A percentile compares a stretch with the other conserved stretches of the same genome.
These are phyloP conservation scores for Malurus alboscapulatus DNA, from an alignment of 2,113 vertebrate genomes.

Conservation along the genomic window DNA sequence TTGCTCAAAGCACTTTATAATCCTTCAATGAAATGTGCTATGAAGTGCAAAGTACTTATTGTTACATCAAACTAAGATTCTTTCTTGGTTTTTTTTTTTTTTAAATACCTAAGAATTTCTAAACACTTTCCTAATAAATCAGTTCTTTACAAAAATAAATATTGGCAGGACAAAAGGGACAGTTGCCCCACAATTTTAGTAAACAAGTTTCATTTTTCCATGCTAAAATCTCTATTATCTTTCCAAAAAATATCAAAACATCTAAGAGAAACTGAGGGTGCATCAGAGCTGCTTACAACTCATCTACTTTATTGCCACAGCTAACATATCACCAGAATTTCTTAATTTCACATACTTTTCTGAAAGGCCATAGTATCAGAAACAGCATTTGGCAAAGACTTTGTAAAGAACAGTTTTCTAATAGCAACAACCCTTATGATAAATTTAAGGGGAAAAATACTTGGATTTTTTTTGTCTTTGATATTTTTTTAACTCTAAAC, in stretches of 20 bases:
- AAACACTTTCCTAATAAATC: slow-evolving; percentile 4
- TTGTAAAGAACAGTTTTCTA: background rate
- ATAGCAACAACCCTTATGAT: background rate
- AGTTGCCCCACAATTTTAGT: background rate
- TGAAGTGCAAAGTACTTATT: background rate
- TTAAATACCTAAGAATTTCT: background rate
- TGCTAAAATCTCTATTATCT: slow-evolving; percentile 12
- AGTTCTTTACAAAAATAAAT: slow-evolving; percentile 52
- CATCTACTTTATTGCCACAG: background rate
- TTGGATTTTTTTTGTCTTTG: background rate
- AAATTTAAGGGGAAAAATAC: background rate
- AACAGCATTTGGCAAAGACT: slow-evolving; percentile 6
- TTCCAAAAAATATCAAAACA: slow-evolving; percentile 22
- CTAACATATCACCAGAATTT: background rate
- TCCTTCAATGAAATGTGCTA: background rate
- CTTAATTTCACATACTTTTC: background rate
- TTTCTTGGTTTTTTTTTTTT: background rate
- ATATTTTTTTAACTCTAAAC: background rate
- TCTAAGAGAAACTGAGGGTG: background rate
- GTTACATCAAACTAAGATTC: background rate
- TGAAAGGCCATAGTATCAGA: background rate
- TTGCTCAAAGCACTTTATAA: slow-evolving; percentile 29
- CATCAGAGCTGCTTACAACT: background rate
- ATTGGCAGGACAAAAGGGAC: background rate
- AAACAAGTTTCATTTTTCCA: slow-evolving; percentile 7